These are phyloP conservation scores for Balearica regulorum DNA, from an alignment of 2,797 vertebrate genomes.

Conservation along the genomic window DNA sequence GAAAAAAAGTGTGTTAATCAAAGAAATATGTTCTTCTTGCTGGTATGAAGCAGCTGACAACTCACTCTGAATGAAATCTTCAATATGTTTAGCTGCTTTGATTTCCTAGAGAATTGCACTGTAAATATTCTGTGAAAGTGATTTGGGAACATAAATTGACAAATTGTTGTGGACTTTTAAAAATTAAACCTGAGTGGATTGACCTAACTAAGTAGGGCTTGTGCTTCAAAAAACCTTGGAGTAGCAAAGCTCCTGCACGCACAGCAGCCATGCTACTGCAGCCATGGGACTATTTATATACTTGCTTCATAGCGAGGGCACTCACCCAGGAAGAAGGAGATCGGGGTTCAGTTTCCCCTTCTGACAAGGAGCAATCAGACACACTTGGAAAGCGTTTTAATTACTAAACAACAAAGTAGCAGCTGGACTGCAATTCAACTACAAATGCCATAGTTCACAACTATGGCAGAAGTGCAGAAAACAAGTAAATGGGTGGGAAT, in stretches of 20 bases:
- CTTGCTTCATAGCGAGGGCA: not conserved
- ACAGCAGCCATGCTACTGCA: not conserved
- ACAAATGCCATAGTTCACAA: not conserved
- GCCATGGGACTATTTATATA: not conserved
- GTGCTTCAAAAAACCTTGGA: not conserved
- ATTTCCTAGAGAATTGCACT: not conserved
- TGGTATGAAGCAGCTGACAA: not conserved
- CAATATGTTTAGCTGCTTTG: conserved; percentile 9
- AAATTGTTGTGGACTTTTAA: not conserved
- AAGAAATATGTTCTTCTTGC: conserved; percentile 43
- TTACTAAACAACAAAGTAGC: not conserved
- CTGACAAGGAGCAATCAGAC: not conserved
- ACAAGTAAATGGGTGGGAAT: not conserved
- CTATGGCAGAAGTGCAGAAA: not conserved
- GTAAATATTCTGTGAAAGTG: not conserved
- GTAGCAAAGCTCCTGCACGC: not conserved
- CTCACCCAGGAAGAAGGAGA: not conserved
- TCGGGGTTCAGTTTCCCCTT: not conserved
- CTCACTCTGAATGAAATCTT: conserved; percentile 23
- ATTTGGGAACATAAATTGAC: not conserved
- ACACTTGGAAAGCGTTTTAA: not conserved
- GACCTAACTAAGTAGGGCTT: not conserved
- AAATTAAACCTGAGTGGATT: not conserved
- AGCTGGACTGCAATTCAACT: not conserved
- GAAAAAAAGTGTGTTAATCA: conserved; percentile 20